Evolutionary conservation across 1,140 invertebrate species (phyloP).

Genomic region (Aphelenchoides besseyi): DNA sequence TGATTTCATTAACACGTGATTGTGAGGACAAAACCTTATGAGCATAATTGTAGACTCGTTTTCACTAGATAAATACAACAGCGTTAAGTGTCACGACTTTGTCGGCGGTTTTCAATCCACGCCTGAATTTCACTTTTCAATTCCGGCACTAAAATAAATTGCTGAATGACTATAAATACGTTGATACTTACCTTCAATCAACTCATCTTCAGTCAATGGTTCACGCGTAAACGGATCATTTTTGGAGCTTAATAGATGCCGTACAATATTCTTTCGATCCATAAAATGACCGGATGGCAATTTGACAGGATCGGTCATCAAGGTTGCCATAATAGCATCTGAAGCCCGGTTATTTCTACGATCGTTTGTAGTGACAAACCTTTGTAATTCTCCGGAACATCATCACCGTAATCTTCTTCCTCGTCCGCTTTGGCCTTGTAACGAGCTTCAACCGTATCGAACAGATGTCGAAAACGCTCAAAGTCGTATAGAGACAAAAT

Average conservation of each 20-base stretch:
- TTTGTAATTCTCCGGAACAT: constrained; percentile 93
- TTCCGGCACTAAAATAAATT: constrained; percentile 43
- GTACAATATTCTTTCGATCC: constrained; percentile 86
- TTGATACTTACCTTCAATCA: constrained; percentile 71
- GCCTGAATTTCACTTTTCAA: constrained; percentile 42
- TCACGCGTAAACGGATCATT: constrained; percentile 96
- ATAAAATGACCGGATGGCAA: constrained; percentile 89
- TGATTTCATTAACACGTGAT: no score
- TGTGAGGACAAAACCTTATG: no score
- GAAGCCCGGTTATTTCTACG: constrained; percentile 43
- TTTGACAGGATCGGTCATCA: constrained; percentile 91
- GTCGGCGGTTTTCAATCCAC: constrained; percentile 32
- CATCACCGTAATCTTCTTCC: constrained; percentile 74
- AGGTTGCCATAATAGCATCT: constrained; percentile 93
- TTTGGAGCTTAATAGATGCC: constrained; percentile 86
- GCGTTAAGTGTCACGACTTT: background rate
- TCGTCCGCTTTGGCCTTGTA: constrained; percentile 76
- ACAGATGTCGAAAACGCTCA: constrained; percentile 76
- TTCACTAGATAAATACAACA: background rate
- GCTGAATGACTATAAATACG: constrained; percentile 6
- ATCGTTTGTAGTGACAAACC: constrained; percentile 63
- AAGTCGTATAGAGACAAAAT: constrained; percentile 64
- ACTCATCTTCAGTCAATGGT: constrained; percentile 81
- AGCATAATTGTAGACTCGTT: no score
- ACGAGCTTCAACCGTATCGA: constrained; percentile 76